A percentile compares a stretch with the other conserved stretches of the same genome.
phyloP scores from a whole-genome alignment of 2,797 vertebrate genomes.

The Hydrophis major region DNA sequence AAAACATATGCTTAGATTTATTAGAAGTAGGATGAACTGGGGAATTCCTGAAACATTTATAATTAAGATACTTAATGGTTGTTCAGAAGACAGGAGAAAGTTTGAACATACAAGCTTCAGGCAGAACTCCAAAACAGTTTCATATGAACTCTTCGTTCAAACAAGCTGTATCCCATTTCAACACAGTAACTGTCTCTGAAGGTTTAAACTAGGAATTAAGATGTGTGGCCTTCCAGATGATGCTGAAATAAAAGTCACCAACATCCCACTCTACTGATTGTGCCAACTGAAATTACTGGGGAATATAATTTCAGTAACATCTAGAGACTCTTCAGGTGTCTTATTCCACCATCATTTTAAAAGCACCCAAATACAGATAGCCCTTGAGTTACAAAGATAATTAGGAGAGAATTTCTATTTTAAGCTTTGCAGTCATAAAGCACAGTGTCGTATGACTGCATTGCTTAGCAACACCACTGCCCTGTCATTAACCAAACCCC shows the following conservation, averaged over 20 bases:
- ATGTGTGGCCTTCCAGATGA: background rate
- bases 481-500: background rate
- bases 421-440: background rate
- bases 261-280: background rate
- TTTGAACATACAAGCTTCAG: background rate
- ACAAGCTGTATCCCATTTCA: background rate
- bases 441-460: background rate
- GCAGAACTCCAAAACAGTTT: background rate
- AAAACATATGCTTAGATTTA: conserved; percentile 12
- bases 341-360: background rate
- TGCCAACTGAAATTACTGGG: background rate
- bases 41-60: conserved; percentile 21
- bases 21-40: conserved; percentile 1
- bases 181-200: background rate
- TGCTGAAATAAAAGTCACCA: background rate
- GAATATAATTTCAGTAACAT: background rate
- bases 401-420: background rate
- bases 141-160: background rate
- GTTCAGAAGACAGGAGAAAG: background rate
- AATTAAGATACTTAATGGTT: conserved; percentile 13
- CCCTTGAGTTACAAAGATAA: background rate
- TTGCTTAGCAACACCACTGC: background rate
- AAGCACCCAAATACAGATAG: background rate
- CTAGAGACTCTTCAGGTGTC: background rate
- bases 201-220: background rate